Base-by-base conservation (phyloP, 2,888 invertebrate genomes). In the Fragum fragum region DNA sequence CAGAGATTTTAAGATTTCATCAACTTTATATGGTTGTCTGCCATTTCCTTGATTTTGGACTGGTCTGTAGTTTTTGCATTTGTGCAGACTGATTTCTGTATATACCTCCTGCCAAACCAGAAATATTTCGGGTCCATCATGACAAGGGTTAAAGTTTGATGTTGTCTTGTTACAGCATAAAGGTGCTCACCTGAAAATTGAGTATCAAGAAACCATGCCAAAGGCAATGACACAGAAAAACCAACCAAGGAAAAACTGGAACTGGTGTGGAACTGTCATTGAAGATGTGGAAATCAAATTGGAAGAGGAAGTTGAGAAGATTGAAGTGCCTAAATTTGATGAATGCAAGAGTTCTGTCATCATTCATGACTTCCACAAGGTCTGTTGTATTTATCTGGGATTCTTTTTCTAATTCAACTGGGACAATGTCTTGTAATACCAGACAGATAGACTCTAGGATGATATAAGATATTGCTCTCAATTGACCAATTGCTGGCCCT, bases 311-410 rank as follows among this genome's bases (percentile, higher is more conserved):
- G 97, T 97, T 93, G 97, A 98, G 94, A 97, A 97, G 94, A 97
- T 99, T 89, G 96, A 97, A 90, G 98, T 99, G 9, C 93, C 93
- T 14, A 79, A 86, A 53, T 97, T 97, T 92, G 96, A 96, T 83
- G 97, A 97, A 87, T 98, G 97, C 0, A 96, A 97, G 47, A 96
- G 96, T 63, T 97, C 98, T 74, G 96, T 97, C 85, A 98, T 98
- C 93, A 96, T 99, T 90, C 99, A 99, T 92, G 98, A 99, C 95
- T 99, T 99, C 94, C 96, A 96, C 87, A 96, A 96, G 88, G 96
- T 96, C 92, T 92, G 95, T n/a, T n/a, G n/a, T n/a, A n/a, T n/a
- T n/a, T n/a, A n/a, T n/a, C n/a, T n/a, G n/a, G n/a, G n/a, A n/a
- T n/a, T n/a, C n/a, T n/a, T n/a, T n/a, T n/a, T n/a, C n/a, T n/a